These are phyloP conservation scores for Empidonax alnorum DNA, from an alignment of 2,113 vertebrate species.

Conservation along the genomic window DNA sequence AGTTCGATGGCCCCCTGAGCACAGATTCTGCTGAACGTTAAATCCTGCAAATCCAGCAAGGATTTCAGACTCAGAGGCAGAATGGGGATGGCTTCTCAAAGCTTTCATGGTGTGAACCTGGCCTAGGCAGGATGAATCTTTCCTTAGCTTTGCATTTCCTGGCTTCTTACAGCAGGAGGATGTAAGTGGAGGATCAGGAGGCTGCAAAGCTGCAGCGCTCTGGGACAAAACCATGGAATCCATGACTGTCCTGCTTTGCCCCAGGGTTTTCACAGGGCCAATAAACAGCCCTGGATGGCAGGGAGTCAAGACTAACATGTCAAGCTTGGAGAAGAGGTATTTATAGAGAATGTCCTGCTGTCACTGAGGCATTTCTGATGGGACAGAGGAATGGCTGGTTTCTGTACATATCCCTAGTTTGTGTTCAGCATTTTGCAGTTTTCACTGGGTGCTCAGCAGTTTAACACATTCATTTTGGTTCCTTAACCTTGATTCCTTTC, in stretches of 20 bases:
- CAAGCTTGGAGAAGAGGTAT: neutral
- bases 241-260: neutral
- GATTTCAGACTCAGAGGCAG: neutral
- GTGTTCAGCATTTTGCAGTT: neutral
- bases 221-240: neutral
- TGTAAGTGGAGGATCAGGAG: neutral
- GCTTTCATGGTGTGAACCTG: neutral
- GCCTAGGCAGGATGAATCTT: neutral
- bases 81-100: neutral
- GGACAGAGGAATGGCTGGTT: neutral
- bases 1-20: accelerated
- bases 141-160: neutral
- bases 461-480: neutral
- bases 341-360: neutral
- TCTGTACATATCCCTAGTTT: neutral
- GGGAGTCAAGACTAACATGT: neutral
- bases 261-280: neutral
- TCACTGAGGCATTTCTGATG: neutral
- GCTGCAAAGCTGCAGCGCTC: neutral
- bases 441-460: neutral
- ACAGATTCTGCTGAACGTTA: neutral
- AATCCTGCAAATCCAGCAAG: neutral
- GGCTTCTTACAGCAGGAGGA: neutral
- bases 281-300: neutral
- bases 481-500: neutral